Evolutionary conservation across 1,140 invertebrate genomes (phyloP), one percentile per base, ranked within the genome.

Genomic region (Akabosia matsudoensis): DNA sequence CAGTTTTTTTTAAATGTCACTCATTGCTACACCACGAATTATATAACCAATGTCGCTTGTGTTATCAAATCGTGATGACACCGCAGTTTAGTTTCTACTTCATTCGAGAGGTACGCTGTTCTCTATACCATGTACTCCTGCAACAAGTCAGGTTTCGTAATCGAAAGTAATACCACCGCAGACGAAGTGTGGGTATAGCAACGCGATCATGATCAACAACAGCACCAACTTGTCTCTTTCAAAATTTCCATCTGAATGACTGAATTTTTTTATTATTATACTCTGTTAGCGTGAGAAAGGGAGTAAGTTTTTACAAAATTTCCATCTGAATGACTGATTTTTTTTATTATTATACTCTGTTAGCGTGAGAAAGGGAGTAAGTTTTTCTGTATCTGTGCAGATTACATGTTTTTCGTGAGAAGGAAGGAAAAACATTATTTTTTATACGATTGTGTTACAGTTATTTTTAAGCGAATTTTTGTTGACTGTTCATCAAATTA

Each of bases 401-500:
- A 45, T 10, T 45, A 7, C 7, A 18, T 45, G 37, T 45, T 45
- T 45, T 45, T 45, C 37, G 4, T 56, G n/a, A 22, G 54, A 24
- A 56, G 22, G 54, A 56, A 56, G 54, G n/a, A 56, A 24, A 56
- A 56, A 56, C 24, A 56, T 7, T 4, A 16, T 16, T 56, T 56
- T 56, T 56, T 56, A 45, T n/a, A n/a, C n/a, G n/a, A n/a, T 10
- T 22, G 24, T 56, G 54, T 56, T 56, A 56, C 37, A 45, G 24
- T 56, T 56, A 56, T 22, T 16, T 45, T 7, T 56, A 56, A 56
- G 22, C 54, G 54, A 16, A 56, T 13, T 16, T 13, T 16, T 56
- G 54, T 56, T 56, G 54, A 56, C 54, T 56, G 54, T 56, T 56
- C 54, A 56, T 56, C 54, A n/a, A 13, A 45, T 18, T 45, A 45